Percentiles rank a stretch among this genome's conserved stretches.
These are phyloP conservation scores for Falcunculus frontatus DNA, from an alignment of 2,113 vertebrate species.

Conservation along the genomic window DNA sequence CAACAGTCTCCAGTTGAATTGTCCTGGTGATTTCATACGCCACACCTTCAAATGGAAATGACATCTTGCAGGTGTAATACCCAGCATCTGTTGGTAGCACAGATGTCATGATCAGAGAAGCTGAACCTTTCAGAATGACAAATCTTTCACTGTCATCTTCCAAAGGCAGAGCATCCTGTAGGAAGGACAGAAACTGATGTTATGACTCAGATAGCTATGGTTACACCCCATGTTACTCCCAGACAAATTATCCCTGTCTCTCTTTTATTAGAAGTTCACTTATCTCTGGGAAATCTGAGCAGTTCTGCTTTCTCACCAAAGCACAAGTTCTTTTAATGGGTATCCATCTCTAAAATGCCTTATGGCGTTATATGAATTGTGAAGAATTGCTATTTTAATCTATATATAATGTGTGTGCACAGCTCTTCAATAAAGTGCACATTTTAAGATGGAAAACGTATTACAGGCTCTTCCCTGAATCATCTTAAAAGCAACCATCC, in stretches of 20 bases:
- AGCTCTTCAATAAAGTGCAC: not conserved
- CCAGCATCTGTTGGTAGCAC: conserved; percentile 71
- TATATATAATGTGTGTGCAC: not conserved
- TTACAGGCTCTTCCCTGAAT: not conserved
- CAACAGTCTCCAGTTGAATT: conserved; percentile 64
- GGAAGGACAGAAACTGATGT: not conserved
- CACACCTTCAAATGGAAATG: conserved; percentile 57
- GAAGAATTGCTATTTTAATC: not conserved
- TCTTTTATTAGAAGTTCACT: not conserved
- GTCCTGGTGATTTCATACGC: conserved; percentile 78
- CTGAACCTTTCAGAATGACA: not conserved
- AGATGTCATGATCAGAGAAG: conserved; percentile 59
- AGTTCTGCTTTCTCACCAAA: not conserved
- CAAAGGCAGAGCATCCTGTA: conserved; percentile 64
- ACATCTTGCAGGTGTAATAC: conserved; percentile 79
- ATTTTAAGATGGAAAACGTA: not conserved
- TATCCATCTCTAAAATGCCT: not conserved
- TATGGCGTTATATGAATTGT: not conserved
- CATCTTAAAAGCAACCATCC: not conserved
- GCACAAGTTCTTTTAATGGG: not conserved
- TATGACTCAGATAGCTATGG: not conserved
- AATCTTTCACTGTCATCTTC: conserved; percentile 12
- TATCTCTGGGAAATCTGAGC: not conserved
- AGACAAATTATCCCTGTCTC: not conserved
- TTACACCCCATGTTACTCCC: not conserved